phyloP scores from a whole-genome alignment of 2,113 vertebrate genomes.

The Thalassarche chlororhynchos region DNA sequence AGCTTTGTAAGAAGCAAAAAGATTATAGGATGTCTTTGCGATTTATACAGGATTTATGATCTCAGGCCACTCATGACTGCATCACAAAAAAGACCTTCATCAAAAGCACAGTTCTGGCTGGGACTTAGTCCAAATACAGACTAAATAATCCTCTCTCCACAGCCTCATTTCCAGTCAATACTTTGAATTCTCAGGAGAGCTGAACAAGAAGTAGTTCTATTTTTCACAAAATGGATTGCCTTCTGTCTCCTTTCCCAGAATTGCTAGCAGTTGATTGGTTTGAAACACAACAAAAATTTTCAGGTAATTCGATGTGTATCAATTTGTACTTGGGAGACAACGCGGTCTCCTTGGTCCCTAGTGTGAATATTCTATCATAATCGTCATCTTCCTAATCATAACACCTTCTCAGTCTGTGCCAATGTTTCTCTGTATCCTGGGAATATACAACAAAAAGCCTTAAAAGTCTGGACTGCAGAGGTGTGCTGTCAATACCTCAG shows the following conservation, averaged over 20 bases:
- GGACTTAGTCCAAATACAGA: not conserved
- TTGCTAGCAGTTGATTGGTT: not conserved
- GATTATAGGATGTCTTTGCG: not conserved
- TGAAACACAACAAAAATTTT: not conserved
- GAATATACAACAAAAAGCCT: not conserved
- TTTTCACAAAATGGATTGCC: not conserved
- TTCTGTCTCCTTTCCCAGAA: not conserved
- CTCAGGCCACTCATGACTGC: not conserved
- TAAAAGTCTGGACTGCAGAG: not conserved
- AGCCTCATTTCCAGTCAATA: not conserved
- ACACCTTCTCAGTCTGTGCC: not conserved
- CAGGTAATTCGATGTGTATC: not conserved
- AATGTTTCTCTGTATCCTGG: not conserved
- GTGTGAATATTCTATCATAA: not conserved
- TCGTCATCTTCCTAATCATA: not conserved
- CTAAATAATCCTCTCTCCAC: not conserved
- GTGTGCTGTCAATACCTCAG: not conserved
- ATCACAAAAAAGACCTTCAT: not conserved
- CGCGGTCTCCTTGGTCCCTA: not conserved
- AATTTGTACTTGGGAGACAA: not conserved
- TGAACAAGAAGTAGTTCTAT: not conserved
- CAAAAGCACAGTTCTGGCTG: not conserved
- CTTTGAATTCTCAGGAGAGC: not conserved
- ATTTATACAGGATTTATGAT: not conserved
- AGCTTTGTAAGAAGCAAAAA: not conserved